Conservation (phyloP, 2,113 vertebrate genomes). For the Origma solitaria region DNA sequence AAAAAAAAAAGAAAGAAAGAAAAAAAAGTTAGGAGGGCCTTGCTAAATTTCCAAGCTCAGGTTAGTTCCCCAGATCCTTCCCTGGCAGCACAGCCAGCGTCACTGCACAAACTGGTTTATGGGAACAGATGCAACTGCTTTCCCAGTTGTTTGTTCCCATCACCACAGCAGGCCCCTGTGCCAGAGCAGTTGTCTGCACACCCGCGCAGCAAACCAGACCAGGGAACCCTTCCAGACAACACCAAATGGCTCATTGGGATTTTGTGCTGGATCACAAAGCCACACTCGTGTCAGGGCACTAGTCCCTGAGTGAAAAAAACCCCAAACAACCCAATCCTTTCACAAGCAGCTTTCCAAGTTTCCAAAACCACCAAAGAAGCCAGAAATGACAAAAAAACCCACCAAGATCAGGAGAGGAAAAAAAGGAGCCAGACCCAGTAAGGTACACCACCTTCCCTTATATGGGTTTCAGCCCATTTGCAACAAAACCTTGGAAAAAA, state of each 20-base stretch:
- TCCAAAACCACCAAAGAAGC: not conserved
- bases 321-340: not conserved
- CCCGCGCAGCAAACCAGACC: not conserved
- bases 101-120: not conserved
- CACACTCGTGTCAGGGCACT: not conserved
- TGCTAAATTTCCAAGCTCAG: not conserved
- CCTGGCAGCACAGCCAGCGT: not conserved
- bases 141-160: not conserved
- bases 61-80: not conserved
- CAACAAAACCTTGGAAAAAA: not conserved
- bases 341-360: not conserved
- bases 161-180: not conserved
- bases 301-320: not conserved
- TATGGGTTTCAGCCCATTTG: fast-evolving
- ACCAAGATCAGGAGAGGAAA: not conserved
- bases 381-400: not conserved
- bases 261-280: not conserved
- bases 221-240: not conserved
- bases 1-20: not conserved
- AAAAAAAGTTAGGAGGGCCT: not conserved
- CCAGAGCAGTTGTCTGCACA: not conserved
- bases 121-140: not conserved
- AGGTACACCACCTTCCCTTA: fast-evolving
- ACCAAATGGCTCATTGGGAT: not conserved
- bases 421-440: not conserved